Evolutionary conservation across 1,140 invertebrate genomes (phyloP).

Genomic region (Acromyrmex heyeri): DNA sequence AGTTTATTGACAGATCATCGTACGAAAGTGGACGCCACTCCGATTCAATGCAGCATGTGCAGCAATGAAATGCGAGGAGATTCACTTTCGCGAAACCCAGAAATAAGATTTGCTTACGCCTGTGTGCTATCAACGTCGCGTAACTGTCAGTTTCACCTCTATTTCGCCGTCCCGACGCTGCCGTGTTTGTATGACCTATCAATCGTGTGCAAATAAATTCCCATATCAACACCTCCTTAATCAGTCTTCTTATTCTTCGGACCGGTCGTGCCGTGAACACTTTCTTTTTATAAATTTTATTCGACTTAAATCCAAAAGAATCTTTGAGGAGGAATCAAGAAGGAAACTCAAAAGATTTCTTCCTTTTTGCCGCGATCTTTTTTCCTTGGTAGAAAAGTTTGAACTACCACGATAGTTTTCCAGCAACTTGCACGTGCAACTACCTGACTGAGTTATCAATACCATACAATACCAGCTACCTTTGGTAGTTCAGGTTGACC

Average conservation of each 20-base stretch:
- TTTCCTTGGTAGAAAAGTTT: background rate
- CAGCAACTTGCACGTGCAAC: slow-evolving; percentile 25
- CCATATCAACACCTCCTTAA: background rate
- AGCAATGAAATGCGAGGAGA: slow-evolving; percentile 7
- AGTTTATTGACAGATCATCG: slow-evolving; percentile 63
- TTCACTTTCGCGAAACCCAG: slow-evolving; percentile 45
- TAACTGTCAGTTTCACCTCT: background rate
- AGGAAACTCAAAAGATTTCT: background rate
- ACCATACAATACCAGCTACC: slow-evolving; percentile 49
- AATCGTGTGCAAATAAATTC: background rate
- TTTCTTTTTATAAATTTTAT: background rate
- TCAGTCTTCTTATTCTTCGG: background rate
- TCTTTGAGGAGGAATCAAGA: background rate
- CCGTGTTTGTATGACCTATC: background rate
- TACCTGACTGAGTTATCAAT: slow-evolving; percentile 18
- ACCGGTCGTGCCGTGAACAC: background rate
- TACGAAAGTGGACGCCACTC: slow-evolving; percentile 36
- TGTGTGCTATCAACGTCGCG: slow-evolving; percentile 23
- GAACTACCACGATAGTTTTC: background rate
- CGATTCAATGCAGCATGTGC: slow-evolving; percentile 28
- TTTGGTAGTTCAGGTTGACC: slow-evolving; percentile 44
- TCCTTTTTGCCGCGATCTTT: background rate
- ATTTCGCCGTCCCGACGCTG: background rate
- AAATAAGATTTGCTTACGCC: slow-evolving; percentile 48
- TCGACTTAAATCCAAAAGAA: background rate